Conservation (phyloP, 2,888 invertebrate genomes). For the Eupithecia vulgata region DNA sequence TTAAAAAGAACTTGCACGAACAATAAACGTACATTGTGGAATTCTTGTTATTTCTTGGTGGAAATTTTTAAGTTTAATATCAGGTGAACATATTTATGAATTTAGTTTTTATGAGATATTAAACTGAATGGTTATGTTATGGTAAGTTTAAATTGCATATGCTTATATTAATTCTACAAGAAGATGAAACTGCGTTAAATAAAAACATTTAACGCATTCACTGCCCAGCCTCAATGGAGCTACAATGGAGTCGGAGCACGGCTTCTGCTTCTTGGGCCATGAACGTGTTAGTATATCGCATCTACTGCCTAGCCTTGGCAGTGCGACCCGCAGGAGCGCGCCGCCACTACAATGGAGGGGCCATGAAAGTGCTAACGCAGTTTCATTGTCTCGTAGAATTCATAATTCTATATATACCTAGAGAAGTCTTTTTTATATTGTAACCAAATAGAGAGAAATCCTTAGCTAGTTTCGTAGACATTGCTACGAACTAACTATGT, state of each 20-base stretch:
- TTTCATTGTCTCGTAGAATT: not conserved
- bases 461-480: not conserved
- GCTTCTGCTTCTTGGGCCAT: no score
- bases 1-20: conserved; percentile 25
- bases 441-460: not conserved
- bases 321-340: no score
- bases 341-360: no score
- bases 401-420: not conserved
- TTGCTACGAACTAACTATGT: not conserved
- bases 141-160: not conserved
- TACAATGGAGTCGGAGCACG: no score
- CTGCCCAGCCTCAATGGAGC: no score
- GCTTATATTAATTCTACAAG: no score
- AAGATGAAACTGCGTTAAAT: no score
- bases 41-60: conserved; percentile 3
- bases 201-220: no score
- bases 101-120: not conserved
- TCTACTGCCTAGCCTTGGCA: no score
- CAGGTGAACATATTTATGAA: not conserved
- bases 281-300: no score
- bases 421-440: not conserved
- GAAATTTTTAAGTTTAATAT: not conserved
- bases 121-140: not conserved
- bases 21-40: conserved; percentile 13
- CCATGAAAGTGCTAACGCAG: no score